Evolutionary conservation across 2,797 vertebrate genomes (phyloP).

Genomic region (Rhincodon typus): DNA sequence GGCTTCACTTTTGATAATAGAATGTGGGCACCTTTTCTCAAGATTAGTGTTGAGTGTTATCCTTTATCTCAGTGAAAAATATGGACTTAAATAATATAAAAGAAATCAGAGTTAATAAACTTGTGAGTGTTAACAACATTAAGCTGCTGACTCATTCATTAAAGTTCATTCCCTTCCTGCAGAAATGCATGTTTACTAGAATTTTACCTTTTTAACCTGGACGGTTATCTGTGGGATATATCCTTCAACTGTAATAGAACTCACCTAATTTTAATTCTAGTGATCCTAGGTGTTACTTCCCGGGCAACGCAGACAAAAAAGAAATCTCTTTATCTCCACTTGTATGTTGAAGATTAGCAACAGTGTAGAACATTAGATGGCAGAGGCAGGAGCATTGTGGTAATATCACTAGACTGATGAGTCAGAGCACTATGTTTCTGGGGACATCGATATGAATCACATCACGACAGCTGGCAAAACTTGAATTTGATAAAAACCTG

Average conservation of each 20-base stretch:
- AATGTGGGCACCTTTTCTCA: not conserved
- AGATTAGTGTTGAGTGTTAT: not conserved
- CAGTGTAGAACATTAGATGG: not conserved
- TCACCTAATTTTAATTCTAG: not conserved
- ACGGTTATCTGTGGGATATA: too few species aligned
- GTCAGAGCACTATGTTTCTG: too few species aligned
- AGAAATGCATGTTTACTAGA: not conserved
- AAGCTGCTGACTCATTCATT: not conserved
- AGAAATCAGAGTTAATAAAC: not conserved
- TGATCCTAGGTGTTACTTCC: not conserved
- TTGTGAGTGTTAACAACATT: not conserved
- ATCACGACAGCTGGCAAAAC: too few species aligned
- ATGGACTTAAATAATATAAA: not conserved
- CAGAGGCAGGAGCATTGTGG: too few species aligned
- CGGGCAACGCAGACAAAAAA: not conserved
- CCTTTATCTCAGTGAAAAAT: not conserved
- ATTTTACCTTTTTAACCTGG: not conserved
- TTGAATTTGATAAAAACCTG: too few species aligned
- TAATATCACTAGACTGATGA: too few species aligned
- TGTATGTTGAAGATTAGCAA: not conserved
- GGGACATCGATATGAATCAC: too few species aligned
- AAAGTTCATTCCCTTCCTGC: not conserved
- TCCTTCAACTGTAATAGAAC: not conserved
- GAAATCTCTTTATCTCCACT: not conserved
- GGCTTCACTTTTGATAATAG: not conserved